Percentiles rank a stretch among this genome's conserved stretches.
Conservation (phyloP, 2,888 invertebrate genomes). For the Dorcus parallelipipedus region DNA sequence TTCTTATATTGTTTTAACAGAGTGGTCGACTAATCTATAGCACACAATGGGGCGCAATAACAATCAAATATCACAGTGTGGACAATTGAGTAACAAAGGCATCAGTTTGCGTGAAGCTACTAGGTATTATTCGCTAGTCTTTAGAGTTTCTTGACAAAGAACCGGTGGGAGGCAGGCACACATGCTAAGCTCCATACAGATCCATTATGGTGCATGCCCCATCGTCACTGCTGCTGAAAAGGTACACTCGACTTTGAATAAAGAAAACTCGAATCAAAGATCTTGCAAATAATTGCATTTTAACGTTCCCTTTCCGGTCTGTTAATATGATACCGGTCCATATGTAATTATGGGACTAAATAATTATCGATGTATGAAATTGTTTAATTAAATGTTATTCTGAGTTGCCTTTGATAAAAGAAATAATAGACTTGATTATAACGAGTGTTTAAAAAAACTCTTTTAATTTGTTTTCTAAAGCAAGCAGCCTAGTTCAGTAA, state of each 20-base stretch:
- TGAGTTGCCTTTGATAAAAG: no score
- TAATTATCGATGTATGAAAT: no score
- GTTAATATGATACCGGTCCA: slow-evolving; percentile 38
- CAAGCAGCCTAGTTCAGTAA: no score
- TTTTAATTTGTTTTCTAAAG: no score
- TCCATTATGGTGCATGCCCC: slow-evolving; percentile 12
- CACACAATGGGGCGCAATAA: slow-evolving; percentile 15
- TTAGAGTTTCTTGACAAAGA: slow-evolving; percentile 7
- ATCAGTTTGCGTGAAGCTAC: slow-evolving; percentile 19
- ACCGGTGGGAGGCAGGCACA: slow-evolving; percentile 27
- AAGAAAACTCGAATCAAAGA: slow-evolving; percentile 16
- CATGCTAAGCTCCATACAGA: slow-evolving; percentile 16
- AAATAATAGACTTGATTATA: no score
- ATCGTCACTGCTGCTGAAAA: slow-evolving; percentile 14
- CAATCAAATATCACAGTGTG: slow-evolving; percentile 27
- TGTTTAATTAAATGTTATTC: no score
- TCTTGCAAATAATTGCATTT: slow-evolving; percentile 41
- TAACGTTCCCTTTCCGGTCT: slow-evolving; percentile 43
- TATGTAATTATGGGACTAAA: no score
- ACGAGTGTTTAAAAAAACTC: no score
- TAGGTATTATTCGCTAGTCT: slow-evolving; percentile 14
- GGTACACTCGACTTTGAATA: slow-evolving; percentile 18
- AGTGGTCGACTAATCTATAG: slow-evolving; percentile 16
- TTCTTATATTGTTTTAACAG: slow-evolving; percentile 19
- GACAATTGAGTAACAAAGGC: slow-evolving; percentile 23